phyloP scores from a whole-genome alignment of 2,797 vertebrate genomes.

The Dallia pectoralis region DNA sequence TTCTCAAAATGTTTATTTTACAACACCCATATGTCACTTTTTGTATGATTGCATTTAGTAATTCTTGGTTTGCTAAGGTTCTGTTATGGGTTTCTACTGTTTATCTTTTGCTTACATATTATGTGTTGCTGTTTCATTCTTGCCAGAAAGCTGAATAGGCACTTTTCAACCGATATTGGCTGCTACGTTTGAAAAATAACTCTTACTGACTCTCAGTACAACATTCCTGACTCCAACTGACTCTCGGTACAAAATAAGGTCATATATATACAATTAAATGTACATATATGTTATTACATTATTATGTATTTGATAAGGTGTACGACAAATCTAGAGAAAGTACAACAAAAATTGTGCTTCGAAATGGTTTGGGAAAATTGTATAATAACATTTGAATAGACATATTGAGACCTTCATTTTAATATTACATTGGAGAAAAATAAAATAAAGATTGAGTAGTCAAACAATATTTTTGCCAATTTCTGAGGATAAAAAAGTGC shows the following conservation, averaged over 20 bases:
- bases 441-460: slow-evolving; percentile 57
- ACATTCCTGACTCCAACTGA: slow-evolving; percentile 11
- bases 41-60: slow-evolving; percentile 1
- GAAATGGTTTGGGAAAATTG: slow-evolving; percentile 23
- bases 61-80: neutral
- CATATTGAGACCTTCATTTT: slow-evolving; percentile 37
- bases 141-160: neutral
- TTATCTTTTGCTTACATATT: neutral
- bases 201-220: slow-evolving; percentile 27
- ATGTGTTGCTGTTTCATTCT: neutral
- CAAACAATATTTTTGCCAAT: slow-evolving; percentile 23
- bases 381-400: slow-evolving; percentile 46
- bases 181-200: slow-evolving; percentile 18
- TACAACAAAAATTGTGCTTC: slow-evolving; percentile 26
- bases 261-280: slow-evolving; percentile 29
- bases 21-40: neutral
- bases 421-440: slow-evolving; percentile 46
- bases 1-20: neutral
- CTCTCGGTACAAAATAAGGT: slow-evolving; percentile 28
- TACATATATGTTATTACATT: slow-evolving; percentile 36
- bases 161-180: neutral
- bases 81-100: neutral
- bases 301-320: slow-evolving; percentile 33
- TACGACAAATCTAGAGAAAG: slow-evolving; percentile 42
- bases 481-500: neutral